Base-by-base conservation (phyloP, 2,113 vertebrate genomes). In the Channa argus region DNA sequence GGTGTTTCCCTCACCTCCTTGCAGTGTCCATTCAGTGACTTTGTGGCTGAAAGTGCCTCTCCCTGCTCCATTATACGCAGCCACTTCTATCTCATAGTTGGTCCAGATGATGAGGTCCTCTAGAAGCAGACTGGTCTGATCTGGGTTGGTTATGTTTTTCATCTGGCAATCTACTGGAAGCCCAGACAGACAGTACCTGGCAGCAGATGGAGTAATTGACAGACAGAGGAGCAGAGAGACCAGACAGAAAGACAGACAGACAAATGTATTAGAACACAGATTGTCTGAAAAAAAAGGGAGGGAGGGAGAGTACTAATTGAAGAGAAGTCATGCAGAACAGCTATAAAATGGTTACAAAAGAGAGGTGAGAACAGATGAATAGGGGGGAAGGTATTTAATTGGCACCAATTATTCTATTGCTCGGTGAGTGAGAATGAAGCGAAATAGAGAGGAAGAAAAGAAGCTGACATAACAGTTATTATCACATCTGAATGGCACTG, bases 51-150 rank as follows among this genome's bases (percentile, higher is more conserved):
- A 99, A 68, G 96, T 95, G 0, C 98, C 98, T 65, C 96, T 92
- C 2, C 98, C 97, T 0, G 98, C 97, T 0, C 96, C 97, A 64
- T 99, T 99, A 90, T 98, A 99, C 0, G 98, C 97, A 0, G 97
- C 98, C 88, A 99, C 97, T 86, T 98, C 96, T 0, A 99, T 99
- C 94, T 99, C 98, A 0, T 99, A 99, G 92, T 99, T 99, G 91
- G 98, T 99, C 98, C 98, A 99, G 80, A 99, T 98, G 94, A 99
- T 99, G 87, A 99, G 96, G 46, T 99, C 98, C 87, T 99, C 98
- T 85, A 99, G 94, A 5, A 99, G 92, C 54, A 99, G 93, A 78
- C 96, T 98, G 87, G 94, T 98, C 79, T 97, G 95, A 0, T 99
- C 97, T 0, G 96, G 95, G 0, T 93, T 97, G 5, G 96, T 98